Base-by-base conservation (phyloP, 2,888 invertebrate genomes). In the Anthrax anthrax region DNA sequence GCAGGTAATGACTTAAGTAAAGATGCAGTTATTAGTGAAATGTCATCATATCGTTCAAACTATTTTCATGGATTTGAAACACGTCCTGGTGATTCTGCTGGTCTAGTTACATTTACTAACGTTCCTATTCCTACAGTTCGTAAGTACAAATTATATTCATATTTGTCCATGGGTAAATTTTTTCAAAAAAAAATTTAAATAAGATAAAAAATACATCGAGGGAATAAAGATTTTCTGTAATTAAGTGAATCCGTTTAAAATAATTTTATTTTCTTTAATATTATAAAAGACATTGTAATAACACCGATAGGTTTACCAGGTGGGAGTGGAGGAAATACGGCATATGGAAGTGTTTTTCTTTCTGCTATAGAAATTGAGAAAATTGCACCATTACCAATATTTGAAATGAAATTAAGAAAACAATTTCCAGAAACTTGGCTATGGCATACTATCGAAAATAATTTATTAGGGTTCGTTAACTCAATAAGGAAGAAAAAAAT, bases 31-130 rank as follows among this genome's bases (percentile, higher is more conserved):
- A 66, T 77, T 29, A 67, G 73, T 29, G 80, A 82, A 57, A 60
- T 85, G 37, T 70, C 71, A 47, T 71, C 72, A 1, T 84, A 79
- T 57, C 77, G 78, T 53, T 66, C 70, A 3, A 67, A 65, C 1
- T 71, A 52, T 55, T 52, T 57, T 3, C 43, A 48, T 1, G 63
- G 61, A 12, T 63, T 58, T 44, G 60, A 60, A 2, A 52, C 51
- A 12, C 63, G 61, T 53, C 65, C 65, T 2, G 65, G 66, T 10
- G 50, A 57, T 44, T 42, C 50, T 3, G 55, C 63, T 8, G 66
- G 66, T 2, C 18, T 65, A 39, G 57, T 65, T 19, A 63, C 64
- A 1, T 50, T 65, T 23, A 65, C 65, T 4, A 67, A 67, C 51
- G 64, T 66, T 18, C 53, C 63, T 41, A 62, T 60, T 53, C 59